Evolutionary conservation across 2,888 invertebrate species (phyloP), one percentile per base, ranked within the genome.

Genomic region (Dicyrtomina minuta): DNA sequence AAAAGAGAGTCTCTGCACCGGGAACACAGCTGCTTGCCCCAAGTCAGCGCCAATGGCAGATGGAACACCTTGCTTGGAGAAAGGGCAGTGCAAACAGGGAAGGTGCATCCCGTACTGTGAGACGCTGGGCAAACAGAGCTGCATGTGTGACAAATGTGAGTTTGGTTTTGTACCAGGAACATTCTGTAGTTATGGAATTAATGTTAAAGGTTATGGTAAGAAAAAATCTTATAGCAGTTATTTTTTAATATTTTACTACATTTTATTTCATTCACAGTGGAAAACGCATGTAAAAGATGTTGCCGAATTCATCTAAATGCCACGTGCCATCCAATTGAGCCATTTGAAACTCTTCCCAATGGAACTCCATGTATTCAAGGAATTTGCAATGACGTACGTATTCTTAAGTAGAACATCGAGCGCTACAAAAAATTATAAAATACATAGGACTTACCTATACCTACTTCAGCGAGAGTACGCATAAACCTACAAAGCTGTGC

Each of bases 301-400:
- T 98, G 97, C 79, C 88, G 94, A 68, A 91, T 90, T 84, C 93
- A 90, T 78, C 86, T 93, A 75, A 95, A 95, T 81, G 93, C 93
- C 82, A 93, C 94, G 0, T 95, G 95, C 80, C 91, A 91, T 80
- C 93, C 94, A 0, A 91, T 93, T 20, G 92, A 92, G 73, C 92
- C 91, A 53, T 89, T 88, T 71, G 94, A 95, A 82, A 91, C 93
- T 74, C 83, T 96, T 67, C 91, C 93, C 0, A 94, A 96, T 82
- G 96, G 96, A 6, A 94, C 95, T 24, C 95, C 96, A 0, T 98
- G 98, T 81, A 92, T 96, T 79, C 94, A 96, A 84, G 97, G 97
- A 49, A 94, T 95, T 82, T 98, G 97, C 81, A 94, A 94, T 82
- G 92, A 92, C 86, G 92, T 92, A 81, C 79, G 78, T 61, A 56